Conservation (phyloP, 2,113 vertebrate species). For the Gila orcuttii region DNA sequence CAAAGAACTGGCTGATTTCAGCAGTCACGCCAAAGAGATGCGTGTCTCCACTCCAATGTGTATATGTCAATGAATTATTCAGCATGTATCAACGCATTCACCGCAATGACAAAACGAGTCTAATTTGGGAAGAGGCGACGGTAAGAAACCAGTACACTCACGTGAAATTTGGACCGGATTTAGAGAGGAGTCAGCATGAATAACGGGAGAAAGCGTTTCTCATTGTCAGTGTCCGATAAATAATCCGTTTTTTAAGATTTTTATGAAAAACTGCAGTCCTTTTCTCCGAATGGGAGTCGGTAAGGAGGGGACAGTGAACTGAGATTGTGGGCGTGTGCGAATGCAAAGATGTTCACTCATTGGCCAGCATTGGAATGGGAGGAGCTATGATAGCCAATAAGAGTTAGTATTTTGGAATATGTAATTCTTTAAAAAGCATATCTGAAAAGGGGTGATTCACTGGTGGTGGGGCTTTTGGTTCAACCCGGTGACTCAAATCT, state of each 20-base stretch:
- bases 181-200: conserved; percentile 64
- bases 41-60: background rate
- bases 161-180: conserved; percentile 60
- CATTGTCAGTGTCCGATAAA: conserved; percentile 66
- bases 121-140: conserved; percentile 54
- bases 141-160: conserved; percentile 69
- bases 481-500: background rate
- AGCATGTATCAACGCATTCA: conserved; percentile 56
- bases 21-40: background rate
- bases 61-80: conserved; percentile 70
- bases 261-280: conserved; percentile 34
- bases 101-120: conserved; percentile 39
- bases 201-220: conserved; percentile 49
- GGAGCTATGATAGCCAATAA: conserved; percentile 64
- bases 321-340: conserved; percentile 40
- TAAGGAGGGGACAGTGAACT: conserved; percentile 47
- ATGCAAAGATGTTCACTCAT: conserved; percentile 33
- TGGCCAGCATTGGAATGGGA: conserved; percentile 59
- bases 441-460: background rate
- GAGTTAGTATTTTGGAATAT: conserved; percentile 22
- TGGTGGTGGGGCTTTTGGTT: background rate
- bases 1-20: background rate
- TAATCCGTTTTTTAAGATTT: conserved; percentile 55
- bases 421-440: conserved; percentile 3
- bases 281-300: conserved; percentile 41